Percentiles rank a stretch among this genome's conserved stretches.
These are phyloP conservation scores for Semnornis frantzii DNA, from an alignment of 2,113 vertebrate genomes.

Conservation along the genomic window DNA sequence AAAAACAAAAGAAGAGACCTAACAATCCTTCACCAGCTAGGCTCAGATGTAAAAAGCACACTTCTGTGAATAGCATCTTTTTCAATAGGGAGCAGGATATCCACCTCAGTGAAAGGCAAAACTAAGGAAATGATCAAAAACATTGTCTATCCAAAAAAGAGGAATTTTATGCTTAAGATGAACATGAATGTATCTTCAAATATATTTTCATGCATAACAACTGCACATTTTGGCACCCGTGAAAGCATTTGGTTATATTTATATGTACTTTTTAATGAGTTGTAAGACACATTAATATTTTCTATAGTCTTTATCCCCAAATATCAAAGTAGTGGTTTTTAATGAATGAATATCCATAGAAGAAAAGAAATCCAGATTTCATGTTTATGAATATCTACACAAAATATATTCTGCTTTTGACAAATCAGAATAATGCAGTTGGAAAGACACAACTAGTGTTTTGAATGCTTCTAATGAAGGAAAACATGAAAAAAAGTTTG, in stretches of 20 bases:
- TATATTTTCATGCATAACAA: neutral
- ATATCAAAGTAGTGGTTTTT: neutral
- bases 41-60: constrained; percentile 67
- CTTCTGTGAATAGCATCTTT: neutral
- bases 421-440: neutral
- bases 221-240: neutral
- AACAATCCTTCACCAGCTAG: constrained; percentile 43
- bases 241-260: neutral
- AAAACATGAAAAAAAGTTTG: neutral
- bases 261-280: neutral
- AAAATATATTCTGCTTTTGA: neutral
- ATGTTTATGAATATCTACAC: neutral
- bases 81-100: neutral
- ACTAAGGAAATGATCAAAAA: neutral
- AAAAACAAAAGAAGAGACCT: constrained; percentile 67
- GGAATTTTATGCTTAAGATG: neutral
- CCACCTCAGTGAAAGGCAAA: neutral
- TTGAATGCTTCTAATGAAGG: neutral
- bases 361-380: neutral
- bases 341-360: neutral
- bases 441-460: neutral
- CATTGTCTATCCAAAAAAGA: neutral
- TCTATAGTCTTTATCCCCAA: neutral
- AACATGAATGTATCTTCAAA: neutral
- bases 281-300: neutral